Evolutionary conservation across 2,113 vertebrate species (phyloP), one percentile per base, ranked within the genome.

Genomic region (Paramormyrops kingsleyae): DNA sequence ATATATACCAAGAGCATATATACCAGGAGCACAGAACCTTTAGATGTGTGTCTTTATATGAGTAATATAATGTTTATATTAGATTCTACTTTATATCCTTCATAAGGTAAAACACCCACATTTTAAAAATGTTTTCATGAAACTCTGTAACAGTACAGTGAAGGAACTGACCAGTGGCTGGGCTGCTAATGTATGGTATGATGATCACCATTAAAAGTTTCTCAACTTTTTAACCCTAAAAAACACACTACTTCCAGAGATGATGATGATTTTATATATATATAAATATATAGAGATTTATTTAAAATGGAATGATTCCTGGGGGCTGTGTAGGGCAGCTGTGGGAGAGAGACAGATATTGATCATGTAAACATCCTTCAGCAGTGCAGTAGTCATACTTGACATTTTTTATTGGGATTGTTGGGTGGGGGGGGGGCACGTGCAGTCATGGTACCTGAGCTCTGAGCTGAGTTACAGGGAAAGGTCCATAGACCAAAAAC

Each of bases 271-370:
- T 44, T 42, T 84, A 24, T 84, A 80, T 35, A 80, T 47, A 47
- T 7, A 47, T 47, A 39, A 42, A 42, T 42, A 42, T 42, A 42
- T 42, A 42, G 8, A 47, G 35, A 39, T 49, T 12, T 49, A 49
- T 49, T 49, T 15, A 50, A 52, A 52, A 52, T 52, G 15, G 50
- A 52, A 52, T 52, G 15, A 27, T 86, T 86, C 96, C 97, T 98
- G 90, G 98, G 98, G 89, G 98, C 98, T 93, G 98, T 98, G 5
- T 98, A 99, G 93, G 98, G 98, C 92, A 99, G 97, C 98, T 99
- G 95, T 88, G 95, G 94, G 91, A 95, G 21, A 49, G 50, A 89
- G 15, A 87, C 87, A 87, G 87, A 24, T 87, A 13, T 4, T 35
- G 19, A 9, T 31, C 10, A 31, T 8, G 4, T 53, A 44, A 46